Evolutionary conservation across 2,113 vertebrate species (phyloP).

Genomic region (Zootoca vivipara): DNA sequence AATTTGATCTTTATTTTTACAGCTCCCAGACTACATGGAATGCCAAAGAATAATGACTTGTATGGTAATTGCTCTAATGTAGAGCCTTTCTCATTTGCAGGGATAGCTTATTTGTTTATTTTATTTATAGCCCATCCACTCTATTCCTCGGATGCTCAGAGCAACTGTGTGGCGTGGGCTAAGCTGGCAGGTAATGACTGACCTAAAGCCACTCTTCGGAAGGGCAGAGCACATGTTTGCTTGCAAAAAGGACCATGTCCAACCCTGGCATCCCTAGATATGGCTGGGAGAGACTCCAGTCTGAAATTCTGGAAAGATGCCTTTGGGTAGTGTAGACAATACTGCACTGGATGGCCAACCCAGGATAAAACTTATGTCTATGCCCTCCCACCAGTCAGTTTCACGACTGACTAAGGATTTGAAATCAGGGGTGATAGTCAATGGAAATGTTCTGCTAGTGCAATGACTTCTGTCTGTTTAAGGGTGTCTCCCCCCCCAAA

Average conservation of each 20-base stretch:
- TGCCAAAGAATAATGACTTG: slow-evolving; percentile 38
- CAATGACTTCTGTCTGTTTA: no score
- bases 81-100: background rate
- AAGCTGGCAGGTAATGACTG: background rate
- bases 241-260: background rate
- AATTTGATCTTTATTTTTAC: slow-evolving; percentile 51
- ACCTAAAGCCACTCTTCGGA: background rate
- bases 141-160: background rate
- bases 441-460: no score
- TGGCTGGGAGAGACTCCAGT: background rate
- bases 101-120: background rate
- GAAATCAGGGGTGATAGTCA: background rate
- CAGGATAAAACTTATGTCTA: background rate
- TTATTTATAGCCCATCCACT: no score
- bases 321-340: background rate
- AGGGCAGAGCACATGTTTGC: background rate
- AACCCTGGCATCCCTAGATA: background rate
- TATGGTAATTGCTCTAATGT: background rate
- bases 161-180: background rate
- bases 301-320: background rate
- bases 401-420: background rate
- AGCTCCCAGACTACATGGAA: slow-evolving; percentile 49
- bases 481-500: no score
- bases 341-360: no score
- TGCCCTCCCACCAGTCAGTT: background rate